A percentile compares a stretch with the other conserved stretches of the same genome.
phyloP scores from a whole-genome alignment of 2,797 vertebrate species.

The Mormyrops attenuatus region DNA sequence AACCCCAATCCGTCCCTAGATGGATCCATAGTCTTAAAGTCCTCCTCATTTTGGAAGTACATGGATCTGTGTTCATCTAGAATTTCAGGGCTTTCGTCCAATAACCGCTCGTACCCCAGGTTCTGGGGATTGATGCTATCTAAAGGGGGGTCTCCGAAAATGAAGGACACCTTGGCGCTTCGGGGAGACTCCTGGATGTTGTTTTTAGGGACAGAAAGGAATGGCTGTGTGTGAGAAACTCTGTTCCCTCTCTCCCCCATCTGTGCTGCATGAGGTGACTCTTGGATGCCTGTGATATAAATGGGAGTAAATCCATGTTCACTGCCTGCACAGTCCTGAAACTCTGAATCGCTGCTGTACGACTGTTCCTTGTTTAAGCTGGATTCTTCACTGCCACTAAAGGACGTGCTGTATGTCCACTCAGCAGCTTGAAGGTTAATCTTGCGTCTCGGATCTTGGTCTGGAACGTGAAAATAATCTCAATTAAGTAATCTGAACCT shows the following conservation, averaged over 20 bases:
- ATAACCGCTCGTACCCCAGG: constrained; percentile 87
- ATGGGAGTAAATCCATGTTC: constrained; percentile 74
- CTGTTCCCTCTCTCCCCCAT: constrained; percentile 55
- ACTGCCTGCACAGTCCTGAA: constrained; percentile 60
- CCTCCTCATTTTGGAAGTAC: constrained; percentile 72
- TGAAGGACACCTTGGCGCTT: constrained; percentile 85
- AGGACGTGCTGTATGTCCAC: constrained; percentile 87
- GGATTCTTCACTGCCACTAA: constrained; percentile 71
- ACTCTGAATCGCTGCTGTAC: constrained; percentile 67
- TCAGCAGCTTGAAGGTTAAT: constrained; percentile 80
- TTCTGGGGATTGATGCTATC: constrained; percentile 81
- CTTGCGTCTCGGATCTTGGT: constrained; percentile 73
- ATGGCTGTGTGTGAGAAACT: constrained; percentile 64
- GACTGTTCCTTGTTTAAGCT: constrained; percentile 61
- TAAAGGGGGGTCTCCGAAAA: constrained; percentile 87
- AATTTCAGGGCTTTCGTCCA: constrained; percentile 85
- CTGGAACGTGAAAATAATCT: constrained; percentile 57
- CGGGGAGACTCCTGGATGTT: constrained; percentile 81
- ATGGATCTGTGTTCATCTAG: constrained; percentile 79
- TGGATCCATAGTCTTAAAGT: constrained; percentile 72
- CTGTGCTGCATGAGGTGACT: constrained; percentile 58
- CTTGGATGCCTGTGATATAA: constrained; percentile 67
- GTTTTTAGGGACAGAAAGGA: constrained; percentile 72
- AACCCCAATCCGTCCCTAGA: constrained; percentile 71
- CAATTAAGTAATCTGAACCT: neutral